phyloP scores from a whole-genome alignment of 1,140 invertebrate species.

The Drosophila rufa region DNA sequence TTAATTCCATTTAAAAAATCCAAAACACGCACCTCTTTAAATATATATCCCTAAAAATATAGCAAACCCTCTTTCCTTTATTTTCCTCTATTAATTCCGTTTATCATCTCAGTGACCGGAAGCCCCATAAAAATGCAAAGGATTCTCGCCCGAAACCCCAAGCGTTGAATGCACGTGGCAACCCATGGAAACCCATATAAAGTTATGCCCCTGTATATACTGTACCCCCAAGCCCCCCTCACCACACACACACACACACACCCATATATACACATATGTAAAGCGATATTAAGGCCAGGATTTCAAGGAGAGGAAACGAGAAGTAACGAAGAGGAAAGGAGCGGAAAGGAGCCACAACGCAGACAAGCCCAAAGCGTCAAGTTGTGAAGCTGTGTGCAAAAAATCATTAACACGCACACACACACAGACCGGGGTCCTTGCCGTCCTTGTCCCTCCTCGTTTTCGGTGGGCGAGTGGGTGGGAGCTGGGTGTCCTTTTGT shows the following conservation, averaged over 20 bases:
- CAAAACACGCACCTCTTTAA: too few species aligned
- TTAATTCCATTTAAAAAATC: neutral
- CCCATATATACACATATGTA: conserved; percentile 28
- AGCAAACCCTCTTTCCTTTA: neutral
- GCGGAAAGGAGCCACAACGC: conserved; percentile 11
- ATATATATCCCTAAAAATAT: neutral
- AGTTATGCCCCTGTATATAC: conserved; percentile 49
- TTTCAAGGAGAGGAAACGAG: neutral
- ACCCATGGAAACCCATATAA: conserved; percentile 64
- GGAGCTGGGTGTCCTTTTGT: conserved; percentile 22
- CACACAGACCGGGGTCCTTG: conserved; percentile 19
- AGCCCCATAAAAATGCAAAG: conserved; percentile 3
- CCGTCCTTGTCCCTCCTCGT: conserved; percentile 21
- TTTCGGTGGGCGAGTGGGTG: conserved; percentile 1
- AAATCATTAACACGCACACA: conserved; percentile 84
- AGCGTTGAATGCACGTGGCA: conserved; percentile 73
- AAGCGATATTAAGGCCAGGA: conserved; percentile 13
- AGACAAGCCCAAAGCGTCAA: conserved; percentile 71
- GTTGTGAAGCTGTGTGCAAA: conserved; percentile 83
- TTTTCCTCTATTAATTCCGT: conserved; percentile 14
- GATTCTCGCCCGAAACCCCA: conserved; percentile 37
- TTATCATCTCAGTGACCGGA: conserved; percentile 49
- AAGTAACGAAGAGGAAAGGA: neutral
- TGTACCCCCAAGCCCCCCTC: neutral
- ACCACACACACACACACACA: neutral